A percentile compares a stretch with the other conserved stretches of the same genome.
These are phyloP conservation scores for Pherbina coryleti DNA, from an alignment of 2,888 invertebrate species.

Conservation along the genomic window DNA sequence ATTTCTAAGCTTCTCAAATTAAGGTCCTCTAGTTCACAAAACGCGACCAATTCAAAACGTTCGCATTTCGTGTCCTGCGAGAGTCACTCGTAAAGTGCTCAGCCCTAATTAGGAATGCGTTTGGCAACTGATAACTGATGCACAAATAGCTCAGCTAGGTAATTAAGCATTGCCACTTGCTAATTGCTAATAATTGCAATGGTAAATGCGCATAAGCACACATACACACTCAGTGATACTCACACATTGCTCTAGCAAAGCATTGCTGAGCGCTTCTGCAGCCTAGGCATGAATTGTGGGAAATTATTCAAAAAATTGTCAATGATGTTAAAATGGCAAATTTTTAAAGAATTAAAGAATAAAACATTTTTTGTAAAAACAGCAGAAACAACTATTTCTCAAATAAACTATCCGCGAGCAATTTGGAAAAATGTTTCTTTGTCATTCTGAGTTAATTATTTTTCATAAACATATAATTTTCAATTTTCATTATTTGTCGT, in stretches of 20 bases:
- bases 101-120: slow-evolving; percentile 14
- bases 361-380: no score
- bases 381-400: no score
- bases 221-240: background rate
- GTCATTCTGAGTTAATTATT: no score
- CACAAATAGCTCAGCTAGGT: background rate
- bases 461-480: background rate
- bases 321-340: no score
- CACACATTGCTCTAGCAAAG: background rate
- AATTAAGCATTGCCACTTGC: background rate
- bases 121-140: background rate
- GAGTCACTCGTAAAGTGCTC: background rate
- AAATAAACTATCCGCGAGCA: no score
- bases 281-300: background rate
- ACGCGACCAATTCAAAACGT: background rate
- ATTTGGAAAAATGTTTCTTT: no score
- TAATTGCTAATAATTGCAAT: slow-evolving; percentile 4
- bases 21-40: background rate
- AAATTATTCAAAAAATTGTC: background rate
- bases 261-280: background rate
- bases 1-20: no score
- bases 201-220: background rate
- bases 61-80: background rate
- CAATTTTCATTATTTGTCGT: background rate
- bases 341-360: no score